phyloP scores from a whole-genome alignment of 2,888 invertebrate genomes.

The Drosophila ezoana region DNA sequence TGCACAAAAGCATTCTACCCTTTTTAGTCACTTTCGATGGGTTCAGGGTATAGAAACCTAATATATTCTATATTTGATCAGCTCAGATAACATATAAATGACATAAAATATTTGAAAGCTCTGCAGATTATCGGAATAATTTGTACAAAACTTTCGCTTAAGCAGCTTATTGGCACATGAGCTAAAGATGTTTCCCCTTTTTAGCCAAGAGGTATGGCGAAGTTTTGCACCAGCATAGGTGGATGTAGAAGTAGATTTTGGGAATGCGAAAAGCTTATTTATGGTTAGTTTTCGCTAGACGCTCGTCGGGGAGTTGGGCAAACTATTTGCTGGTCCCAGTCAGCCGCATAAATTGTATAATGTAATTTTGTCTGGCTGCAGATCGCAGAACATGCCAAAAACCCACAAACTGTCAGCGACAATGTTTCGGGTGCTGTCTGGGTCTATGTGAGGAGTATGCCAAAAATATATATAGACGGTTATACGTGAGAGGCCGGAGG shows the following conservation, averaged over 20 bases:
- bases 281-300: constrained; percentile 47
- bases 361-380: constrained; percentile 68
- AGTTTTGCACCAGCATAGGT: not conserved
- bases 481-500: not conserved
- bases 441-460: constrained; percentile 58
- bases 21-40: no score
- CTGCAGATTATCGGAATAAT: constrained; percentile 36
- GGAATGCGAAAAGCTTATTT: constrained; percentile 50
- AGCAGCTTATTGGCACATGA: constrained; percentile 41
- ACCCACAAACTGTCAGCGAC: constrained; percentile 72
- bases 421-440: constrained; percentile 67
- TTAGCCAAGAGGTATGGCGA: not conserved
- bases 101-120: constrained; percentile 7
- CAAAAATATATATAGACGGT: constrained; percentile 46
- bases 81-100: constrained; percentile 14
- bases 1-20: no score
- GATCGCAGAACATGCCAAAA: constrained; percentile 45
- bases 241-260: constrained; percentile 4
- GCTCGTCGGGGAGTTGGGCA: constrained; percentile 48
- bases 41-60: no score
- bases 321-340: constrained; percentile 60
- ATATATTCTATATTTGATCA: not conserved
- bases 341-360: constrained; percentile 81
- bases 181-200: not conserved
- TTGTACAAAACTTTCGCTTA: constrained; percentile 33